phyloP scores from a whole-genome alignment of 2,888 invertebrate genomes.

The Leptopilina syphax region DNA sequence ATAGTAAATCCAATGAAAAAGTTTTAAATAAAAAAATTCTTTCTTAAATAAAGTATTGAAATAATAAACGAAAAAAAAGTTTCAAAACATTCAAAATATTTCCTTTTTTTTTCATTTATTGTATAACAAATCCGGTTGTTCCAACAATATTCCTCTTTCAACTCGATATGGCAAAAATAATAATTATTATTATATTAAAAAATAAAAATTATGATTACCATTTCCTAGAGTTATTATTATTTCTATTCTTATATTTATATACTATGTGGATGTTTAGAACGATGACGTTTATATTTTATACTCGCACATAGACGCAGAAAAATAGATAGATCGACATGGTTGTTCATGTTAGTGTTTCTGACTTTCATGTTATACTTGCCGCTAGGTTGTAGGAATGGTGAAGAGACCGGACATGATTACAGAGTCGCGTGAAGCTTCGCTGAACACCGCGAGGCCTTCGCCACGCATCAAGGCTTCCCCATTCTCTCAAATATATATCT shows the following conservation, averaged over 20 bases:
- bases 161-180: too few species aligned
- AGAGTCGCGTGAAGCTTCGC: conserved; percentile 73
- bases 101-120: too few species aligned
- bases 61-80: too few species aligned
- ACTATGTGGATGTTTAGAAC: neutral
- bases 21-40: too few species aligned
- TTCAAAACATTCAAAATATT: too few species aligned
- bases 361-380: neutral
- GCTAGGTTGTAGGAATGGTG: conserved; percentile 26
- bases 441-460: conserved; percentile 74
- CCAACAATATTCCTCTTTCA: too few species aligned
- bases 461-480: conserved; percentile 72
- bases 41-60: too few species aligned
- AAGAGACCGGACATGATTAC: conserved; percentile 74
- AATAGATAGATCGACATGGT: conserved; percentile 23
- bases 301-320: neutral
- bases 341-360: conserved; percentile 29
- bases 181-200: too few species aligned
- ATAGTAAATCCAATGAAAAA: too few species aligned
- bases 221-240: neutral
- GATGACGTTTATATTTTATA: conserved; percentile 23
- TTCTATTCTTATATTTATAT: too few species aligned
- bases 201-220: too few species aligned
- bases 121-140: neutral
- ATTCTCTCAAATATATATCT: conserved; percentile 47